Conservation (phyloP, 2,113 vertebrate species). For the Lycaon pictus region DNA sequence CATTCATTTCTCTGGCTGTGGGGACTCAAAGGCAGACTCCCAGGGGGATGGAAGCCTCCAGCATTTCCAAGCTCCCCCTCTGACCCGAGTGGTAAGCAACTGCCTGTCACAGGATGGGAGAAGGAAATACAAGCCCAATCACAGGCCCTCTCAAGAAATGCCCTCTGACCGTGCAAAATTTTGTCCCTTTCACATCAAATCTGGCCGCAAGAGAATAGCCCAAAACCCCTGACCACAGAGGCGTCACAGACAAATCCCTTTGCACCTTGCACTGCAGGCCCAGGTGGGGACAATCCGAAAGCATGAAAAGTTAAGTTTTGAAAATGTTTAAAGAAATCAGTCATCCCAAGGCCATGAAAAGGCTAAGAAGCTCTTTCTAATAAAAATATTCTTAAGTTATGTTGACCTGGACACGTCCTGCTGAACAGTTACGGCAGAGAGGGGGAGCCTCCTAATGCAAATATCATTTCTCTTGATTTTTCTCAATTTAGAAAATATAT, state of each 20-base stretch:
- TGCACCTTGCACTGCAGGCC: fast-evolving
- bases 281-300: fast-evolving
- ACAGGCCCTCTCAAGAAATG: not conserved
- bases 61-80: not conserved
- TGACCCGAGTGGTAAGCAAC: fast-evolving
- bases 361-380: slow-evolving; percentile 35
- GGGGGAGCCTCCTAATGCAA: not conserved
- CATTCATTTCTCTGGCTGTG: not conserved
- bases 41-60: not conserved
- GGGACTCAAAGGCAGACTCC: not conserved
- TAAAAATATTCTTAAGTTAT: slow-evolving; percentile 46
- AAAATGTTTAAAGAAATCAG: slow-evolving; percentile 62
- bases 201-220: not conserved
- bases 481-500: slow-evolving; percentile 29
- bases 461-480: slow-evolving; percentile 28
- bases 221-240: not conserved
- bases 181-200: not conserved
- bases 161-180: not conserved
- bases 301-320: not conserved
- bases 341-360: not conserved
- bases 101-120: not conserved
- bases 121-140: not conserved
- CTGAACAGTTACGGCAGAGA: not conserved
- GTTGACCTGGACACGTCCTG: not conserved
- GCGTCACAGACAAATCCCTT: not conserved